Evolutionary conservation across 1,140 invertebrate genomes (phyloP), one percentile per base, ranked within the genome.

Genomic region (Meloidogyne hapla): DNA sequence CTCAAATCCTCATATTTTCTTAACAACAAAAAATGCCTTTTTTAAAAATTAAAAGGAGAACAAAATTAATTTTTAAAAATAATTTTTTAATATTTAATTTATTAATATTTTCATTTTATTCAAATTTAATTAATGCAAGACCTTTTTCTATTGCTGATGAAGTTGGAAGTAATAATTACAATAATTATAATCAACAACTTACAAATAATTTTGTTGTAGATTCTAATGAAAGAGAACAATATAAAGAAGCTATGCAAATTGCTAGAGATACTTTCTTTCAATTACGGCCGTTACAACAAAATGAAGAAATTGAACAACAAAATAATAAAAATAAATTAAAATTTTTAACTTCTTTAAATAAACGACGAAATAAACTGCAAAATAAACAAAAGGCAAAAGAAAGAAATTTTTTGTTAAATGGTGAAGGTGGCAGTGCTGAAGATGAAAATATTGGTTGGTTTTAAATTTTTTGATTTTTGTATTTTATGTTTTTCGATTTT

Each of bases 191-290:
- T 45, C 42, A 45, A 45, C 42, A 45, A 45, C 42, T 15, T 18
- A 2, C 3, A 18, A 5, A 15, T 18, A 6, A n/a, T 15, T 56
- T 56, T 56, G n/a, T 56, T 56, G 33, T 33, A 33, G n/a, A 56
- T 56, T 56, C 48, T n/a, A 56, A 56, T 56, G 48, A 56, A 56
- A 56, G 48, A 56, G 48, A 56, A 56, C 48, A 56, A 56, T 56
- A n/a, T 56, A 56, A n/a, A 56, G 48, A 56, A 56, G 48, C 48
- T 56, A 56, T 56, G 48, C 18, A 56, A 56, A 56, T 56, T 56
- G 48, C 48, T 56, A 56, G 48, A n/a, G 48, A 56, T n/a, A 56
- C 48, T n/a, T 56, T 56, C 6, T 56, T 56, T 56, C 48, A 56
- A 21, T 56, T 56, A 56, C n/a, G 18, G n/a, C 48, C 48, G n/a